A percentile compares a stretch with the other conserved stretches of the same genome.
These are phyloP conservation scores for Serranus cabrilla DNA, from an alignment of 2,797 vertebrate genomes.

Conservation along the genomic window DNA sequence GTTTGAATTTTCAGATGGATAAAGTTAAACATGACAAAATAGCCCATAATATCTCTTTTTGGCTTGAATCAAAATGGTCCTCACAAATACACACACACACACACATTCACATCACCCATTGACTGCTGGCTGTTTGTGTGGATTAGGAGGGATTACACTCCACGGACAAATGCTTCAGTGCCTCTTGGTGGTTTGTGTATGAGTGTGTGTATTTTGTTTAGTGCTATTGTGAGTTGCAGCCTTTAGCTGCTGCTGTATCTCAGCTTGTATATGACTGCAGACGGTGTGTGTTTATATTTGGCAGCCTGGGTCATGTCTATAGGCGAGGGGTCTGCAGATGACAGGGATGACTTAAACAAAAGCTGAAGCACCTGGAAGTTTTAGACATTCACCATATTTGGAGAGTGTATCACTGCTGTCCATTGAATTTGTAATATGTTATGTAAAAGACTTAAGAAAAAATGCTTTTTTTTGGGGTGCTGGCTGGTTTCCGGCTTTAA, in stretches of 20 bases:
- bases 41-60: too few relatives aligned
- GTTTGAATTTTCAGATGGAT: too few relatives aligned
- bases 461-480: neutral
- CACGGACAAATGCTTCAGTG: conserved; percentile 27
- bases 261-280: conserved; percentile 2
- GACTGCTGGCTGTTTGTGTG: conserved; percentile 35
- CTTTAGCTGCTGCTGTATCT: conserved; percentile 5
- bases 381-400: neutral
- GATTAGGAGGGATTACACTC: conserved; percentile 56
- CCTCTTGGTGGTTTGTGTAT: conserved; percentile 23
- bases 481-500: neutral
- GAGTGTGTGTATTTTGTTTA: conserved; percentile 4
- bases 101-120: neutral
- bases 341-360: conserved; percentile 18
- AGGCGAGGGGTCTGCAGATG: conserved; percentile 10
- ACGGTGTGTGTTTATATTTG: conserved; percentile 17
- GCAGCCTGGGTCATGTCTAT: conserved; percentile 18
- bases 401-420: neutral
- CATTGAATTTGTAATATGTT: neutral
- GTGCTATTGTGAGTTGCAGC: conserved; percentile 14
- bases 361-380: neutral
- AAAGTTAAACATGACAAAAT: too few relatives aligned
- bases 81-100: conserved; percentile 3
- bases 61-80: neutral
- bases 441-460: neutral